phyloP scores from a whole-genome alignment of 2,113 vertebrate genomes.

The Chascanopsetta lugubris region DNA sequence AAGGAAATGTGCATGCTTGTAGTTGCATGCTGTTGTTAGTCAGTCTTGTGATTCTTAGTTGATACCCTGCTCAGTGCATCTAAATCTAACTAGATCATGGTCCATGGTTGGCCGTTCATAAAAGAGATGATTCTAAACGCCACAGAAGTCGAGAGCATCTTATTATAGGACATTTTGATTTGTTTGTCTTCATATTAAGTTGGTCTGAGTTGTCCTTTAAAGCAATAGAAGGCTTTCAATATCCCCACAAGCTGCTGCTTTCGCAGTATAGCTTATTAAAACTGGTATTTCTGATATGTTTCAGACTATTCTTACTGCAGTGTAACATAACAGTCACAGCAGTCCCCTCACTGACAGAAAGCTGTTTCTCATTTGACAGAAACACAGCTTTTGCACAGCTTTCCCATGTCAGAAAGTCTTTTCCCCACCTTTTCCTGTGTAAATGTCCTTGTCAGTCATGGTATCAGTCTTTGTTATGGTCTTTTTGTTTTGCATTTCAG shows the following conservation, averaged over 20 bases:
- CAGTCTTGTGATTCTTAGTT: slow-evolving; percentile 14
- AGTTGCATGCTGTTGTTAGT: slow-evolving; percentile 14
- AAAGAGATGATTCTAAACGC: slow-evolving; percentile 11
- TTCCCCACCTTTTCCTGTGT: background rate
- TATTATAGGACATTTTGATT: background rate
- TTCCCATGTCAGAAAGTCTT: too few species aligned
- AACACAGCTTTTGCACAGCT: background rate
- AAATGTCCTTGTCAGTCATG: background rate
- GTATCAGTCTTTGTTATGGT: background rate
- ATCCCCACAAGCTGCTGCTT: slow-evolving; percentile 10
- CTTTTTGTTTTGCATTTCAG: background rate
- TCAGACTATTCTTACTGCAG: slow-evolving; percentile 22
- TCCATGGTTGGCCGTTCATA: slow-evolving; percentile 16
- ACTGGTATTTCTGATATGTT: slow-evolving; percentile 47
- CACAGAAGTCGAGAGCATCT: background rate
- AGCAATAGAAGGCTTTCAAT: background rate
- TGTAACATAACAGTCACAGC: slow-evolving; percentile 49
- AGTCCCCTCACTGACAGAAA: too few species aligned
- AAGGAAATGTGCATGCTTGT: background rate
- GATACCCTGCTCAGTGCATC: slow-evolving; percentile 6
- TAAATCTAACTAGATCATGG: slow-evolving; percentile 20
- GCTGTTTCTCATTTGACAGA: background rate
- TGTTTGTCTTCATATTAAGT: background rate
- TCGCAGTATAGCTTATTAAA: slow-evolving; percentile 34
- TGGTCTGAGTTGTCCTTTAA: slow-evolving; percentile 4